These are phyloP conservation scores for Reticulitermes speratus DNA, from an alignment of 1,140 invertebrate genomes.

Conservation along the genomic window DNA sequence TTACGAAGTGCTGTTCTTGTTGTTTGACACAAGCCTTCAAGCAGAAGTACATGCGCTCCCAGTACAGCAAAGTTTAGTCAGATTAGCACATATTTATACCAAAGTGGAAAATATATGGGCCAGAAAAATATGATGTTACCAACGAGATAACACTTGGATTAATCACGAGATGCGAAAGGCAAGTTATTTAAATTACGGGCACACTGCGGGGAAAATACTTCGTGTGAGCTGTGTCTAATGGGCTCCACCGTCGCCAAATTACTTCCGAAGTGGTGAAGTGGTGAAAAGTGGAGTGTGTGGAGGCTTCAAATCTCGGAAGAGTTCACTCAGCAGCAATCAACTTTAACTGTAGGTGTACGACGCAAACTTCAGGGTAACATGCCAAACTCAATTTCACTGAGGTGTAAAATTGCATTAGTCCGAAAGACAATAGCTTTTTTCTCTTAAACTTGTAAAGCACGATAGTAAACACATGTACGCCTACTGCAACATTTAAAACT, in stretches of 20 bases:
- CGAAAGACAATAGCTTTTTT: too few species aligned
- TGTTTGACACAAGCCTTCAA: too few species aligned
- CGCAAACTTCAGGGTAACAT: neutral
- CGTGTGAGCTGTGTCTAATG: neutral
- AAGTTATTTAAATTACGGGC: neutral
- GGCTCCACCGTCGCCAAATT: neutral
- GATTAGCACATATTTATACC: neutral
- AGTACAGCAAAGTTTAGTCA: neutral
- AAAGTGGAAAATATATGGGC: too few species aligned
- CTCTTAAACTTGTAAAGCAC: too few species aligned
- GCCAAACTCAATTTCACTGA: too few species aligned
- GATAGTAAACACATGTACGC: too few species aligned
- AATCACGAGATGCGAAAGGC: neutral
- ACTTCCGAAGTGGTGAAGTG: neutral
- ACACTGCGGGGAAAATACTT: neutral
- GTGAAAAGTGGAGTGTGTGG: neutral
- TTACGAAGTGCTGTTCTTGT: too few species aligned
- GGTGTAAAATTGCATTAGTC: too few species aligned
- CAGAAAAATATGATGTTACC: neutral
- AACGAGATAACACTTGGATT: neutral
- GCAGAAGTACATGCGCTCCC: too few species aligned
- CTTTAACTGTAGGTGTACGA: neutral
- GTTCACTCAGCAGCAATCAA: neutral
- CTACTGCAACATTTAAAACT: too few species aligned
- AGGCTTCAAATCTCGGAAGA: neutral